phyloP scores from a whole-genome alignment of 2,797 vertebrate species.

The Lutjanus argentimaculatus region DNA sequence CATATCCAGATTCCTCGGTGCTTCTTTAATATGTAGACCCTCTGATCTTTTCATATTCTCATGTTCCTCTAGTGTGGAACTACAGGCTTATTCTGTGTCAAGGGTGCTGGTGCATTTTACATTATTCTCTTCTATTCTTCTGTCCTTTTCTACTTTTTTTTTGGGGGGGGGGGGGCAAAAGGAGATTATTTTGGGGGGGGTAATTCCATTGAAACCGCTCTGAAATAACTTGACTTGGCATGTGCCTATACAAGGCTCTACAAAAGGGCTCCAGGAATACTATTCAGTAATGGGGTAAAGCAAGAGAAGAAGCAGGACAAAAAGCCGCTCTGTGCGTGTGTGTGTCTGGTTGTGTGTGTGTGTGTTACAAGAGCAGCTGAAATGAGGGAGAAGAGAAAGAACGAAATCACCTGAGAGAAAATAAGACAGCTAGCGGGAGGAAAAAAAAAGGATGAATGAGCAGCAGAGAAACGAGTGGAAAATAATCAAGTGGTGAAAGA shows the following conservation, averaged over 20 bases:
- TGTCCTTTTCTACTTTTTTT: constrained; percentile 55
- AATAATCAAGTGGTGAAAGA: constrained; percentile 44
- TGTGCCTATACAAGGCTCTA: constrained; percentile 82
- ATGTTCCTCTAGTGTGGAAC: constrained; percentile 55
- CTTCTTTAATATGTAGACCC: constrained; percentile 54
- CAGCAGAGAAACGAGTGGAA: constrained; percentile 45
- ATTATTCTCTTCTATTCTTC: constrained; percentile 70
- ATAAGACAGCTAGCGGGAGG: constrained; percentile 58
- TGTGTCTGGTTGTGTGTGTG: constrained; percentile 37
- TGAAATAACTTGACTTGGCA: constrained; percentile 84
- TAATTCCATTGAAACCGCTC: constrained; percentile 79
- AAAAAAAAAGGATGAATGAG: constrained; percentile 51
- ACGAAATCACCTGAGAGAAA: constrained; percentile 76
- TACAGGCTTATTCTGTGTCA: constrained; percentile 57
- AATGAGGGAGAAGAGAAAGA: constrained; percentile 67
- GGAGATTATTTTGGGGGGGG: constrained; percentile 79
- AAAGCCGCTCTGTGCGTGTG: constrained; percentile 49
- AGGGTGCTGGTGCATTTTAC: constrained; percentile 71
- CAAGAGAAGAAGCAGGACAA: constrained; percentile 71
- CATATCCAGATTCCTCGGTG: constrained; percentile 44
- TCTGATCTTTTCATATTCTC: constrained; percentile 65
- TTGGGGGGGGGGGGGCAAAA: constrained; percentile 33
- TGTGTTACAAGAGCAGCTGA: constrained; percentile 55
- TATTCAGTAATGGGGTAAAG: constrained; percentile 78
- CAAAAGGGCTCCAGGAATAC: constrained; percentile 79